phyloP scores from a whole-genome alignment of 2,888 invertebrate genomes.

The Spisula subtruncata region DNA sequence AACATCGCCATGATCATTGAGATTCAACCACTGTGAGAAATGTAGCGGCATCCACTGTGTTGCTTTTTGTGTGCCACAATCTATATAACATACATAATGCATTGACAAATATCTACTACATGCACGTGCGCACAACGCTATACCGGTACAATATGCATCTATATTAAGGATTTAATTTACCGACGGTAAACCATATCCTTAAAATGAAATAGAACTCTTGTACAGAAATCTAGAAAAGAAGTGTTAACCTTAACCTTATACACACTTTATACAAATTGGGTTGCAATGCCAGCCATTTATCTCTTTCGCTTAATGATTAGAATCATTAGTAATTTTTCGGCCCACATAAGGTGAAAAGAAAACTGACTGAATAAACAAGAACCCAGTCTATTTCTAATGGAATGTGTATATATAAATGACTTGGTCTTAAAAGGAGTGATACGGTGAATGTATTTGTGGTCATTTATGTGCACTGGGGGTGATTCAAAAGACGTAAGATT shows the following conservation, averaged over 20 bases:
- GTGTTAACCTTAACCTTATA: slow-evolving; percentile 26
- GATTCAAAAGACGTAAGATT: slow-evolving; percentile 24
- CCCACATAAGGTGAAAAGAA: slow-evolving; percentile 74
- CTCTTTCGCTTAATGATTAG: slow-evolving; percentile 65
- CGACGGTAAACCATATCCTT: too few relatives aligned
- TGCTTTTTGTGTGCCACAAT: too few relatives aligned
- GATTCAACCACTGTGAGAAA: too few relatives aligned
- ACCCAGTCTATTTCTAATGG: slow-evolving; percentile 44
- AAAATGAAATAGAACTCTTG: not conserved
- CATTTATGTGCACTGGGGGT: slow-evolving; percentile 48
- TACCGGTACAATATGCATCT: too few relatives aligned
- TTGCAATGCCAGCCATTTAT: slow-evolving; percentile 57
- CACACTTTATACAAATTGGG: slow-evolving; percentile 32
- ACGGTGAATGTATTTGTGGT: slow-evolving; percentile 25
- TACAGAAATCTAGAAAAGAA: not conserved
- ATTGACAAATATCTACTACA: too few relatives aligned
- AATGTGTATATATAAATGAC: slow-evolving; percentile 62
- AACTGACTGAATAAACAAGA: slow-evolving; percentile 62
- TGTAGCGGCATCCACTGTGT: too few relatives aligned
- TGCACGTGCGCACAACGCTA: too few relatives aligned
- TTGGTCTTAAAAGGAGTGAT: slow-evolving; percentile 54
- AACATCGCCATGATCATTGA: too few relatives aligned
- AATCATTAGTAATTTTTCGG: slow-evolving; percentile 61
- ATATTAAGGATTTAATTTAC: too few relatives aligned
- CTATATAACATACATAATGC: too few relatives aligned